Conservation (phyloP, 2,888 invertebrate genomes). For the Brachyopa scutellaris region DNA sequence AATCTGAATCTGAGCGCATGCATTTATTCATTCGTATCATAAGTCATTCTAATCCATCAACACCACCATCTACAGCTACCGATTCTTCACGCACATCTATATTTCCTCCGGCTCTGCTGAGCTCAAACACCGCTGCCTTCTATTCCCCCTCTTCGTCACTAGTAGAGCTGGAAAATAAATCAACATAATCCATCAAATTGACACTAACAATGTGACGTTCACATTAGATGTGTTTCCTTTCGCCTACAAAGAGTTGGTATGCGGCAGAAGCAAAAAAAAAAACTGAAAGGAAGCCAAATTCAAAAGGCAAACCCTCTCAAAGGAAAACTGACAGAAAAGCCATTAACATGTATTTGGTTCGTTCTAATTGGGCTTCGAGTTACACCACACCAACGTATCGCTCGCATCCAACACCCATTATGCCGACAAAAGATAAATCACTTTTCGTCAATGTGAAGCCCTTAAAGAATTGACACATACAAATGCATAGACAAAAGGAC, state of each 20-base stretch:
- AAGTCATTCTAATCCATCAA: slow-evolving; percentile 62
- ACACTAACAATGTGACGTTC: slow-evolving; percentile 62
- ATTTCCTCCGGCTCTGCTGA: no score
- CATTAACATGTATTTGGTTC: slow-evolving; percentile 63
- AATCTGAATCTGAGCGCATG: slow-evolving; percentile 41
- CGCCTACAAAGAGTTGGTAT: slow-evolving; percentile 6
- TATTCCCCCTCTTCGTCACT: slow-evolving; percentile 42
- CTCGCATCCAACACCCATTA: not conserved
- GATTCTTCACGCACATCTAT: slow-evolving; percentile 8
- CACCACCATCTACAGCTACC: slow-evolving; percentile 19
- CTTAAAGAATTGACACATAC: slow-evolving; percentile 6
- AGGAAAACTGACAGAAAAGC: slow-evolving; percentile 56
- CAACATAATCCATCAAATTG: slow-evolving; percentile 69
- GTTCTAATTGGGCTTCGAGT: slow-evolving; percentile 66
- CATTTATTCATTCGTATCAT: slow-evolving; percentile 50
- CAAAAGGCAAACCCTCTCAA: slow-evolving; percentile 53
- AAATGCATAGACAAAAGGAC: not conserved
- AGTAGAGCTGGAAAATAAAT: slow-evolving; percentile 60
- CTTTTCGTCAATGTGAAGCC: slow-evolving; percentile 14
- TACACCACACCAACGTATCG: slow-evolving; percentile 26
- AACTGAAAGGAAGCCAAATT: slow-evolving; percentile 10
- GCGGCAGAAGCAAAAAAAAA: slow-evolving; percentile 4
- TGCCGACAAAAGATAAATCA: slow-evolving; percentile 38
- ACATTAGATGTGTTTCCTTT: slow-evolving; percentile 23
- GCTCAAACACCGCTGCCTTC: no score